These are phyloP conservation scores for Drosophila jambulina DNA, from an alignment of 1,140 invertebrate species.

Conservation along the genomic window DNA sequence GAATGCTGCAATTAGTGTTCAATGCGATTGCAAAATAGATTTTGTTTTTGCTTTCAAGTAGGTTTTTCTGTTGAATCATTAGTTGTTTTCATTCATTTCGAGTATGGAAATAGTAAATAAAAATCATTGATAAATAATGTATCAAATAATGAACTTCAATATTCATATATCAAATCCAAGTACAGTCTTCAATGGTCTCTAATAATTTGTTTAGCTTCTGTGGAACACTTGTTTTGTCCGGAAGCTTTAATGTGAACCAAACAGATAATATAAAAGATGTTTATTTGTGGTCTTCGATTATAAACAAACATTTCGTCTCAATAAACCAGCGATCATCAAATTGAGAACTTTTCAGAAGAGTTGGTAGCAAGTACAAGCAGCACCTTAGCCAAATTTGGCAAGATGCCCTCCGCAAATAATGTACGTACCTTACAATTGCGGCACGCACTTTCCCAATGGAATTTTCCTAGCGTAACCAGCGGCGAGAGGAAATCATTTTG, in stretches of 20 bases:
- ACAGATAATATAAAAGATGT: background rate
- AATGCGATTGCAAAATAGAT: background rate
- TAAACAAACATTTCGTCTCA: slow-evolving; percentile 4
- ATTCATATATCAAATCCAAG: too few relatives aligned
- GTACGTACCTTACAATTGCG: slow-evolving; percentile 4
- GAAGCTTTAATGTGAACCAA: background rate
- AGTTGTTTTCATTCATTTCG: background rate
- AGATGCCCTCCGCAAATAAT: background rate
- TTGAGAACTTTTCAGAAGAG: background rate
- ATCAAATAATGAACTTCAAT: background rate
- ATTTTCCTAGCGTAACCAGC: slow-evolving; percentile 43
- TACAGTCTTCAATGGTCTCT: background rate
- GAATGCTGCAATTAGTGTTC: background rate
- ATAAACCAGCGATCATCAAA: background rate
- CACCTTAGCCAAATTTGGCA: background rate
- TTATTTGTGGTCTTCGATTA: slow-evolving; percentile 5
- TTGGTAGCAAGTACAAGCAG: background rate
- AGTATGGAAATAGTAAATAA: background rate
- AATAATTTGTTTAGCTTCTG: background rate
- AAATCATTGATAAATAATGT: background rate
- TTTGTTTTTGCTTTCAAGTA: slow-evolving; percentile 2
- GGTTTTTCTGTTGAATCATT: background rate
- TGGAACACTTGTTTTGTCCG: background rate
- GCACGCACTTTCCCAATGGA: slow-evolving; percentile 38
- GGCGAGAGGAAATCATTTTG: slow-evolving; percentile 29